Base-by-base conservation (phyloP, 2,888 invertebrate species). In the Hofmannophila pseudospretella region DNA sequence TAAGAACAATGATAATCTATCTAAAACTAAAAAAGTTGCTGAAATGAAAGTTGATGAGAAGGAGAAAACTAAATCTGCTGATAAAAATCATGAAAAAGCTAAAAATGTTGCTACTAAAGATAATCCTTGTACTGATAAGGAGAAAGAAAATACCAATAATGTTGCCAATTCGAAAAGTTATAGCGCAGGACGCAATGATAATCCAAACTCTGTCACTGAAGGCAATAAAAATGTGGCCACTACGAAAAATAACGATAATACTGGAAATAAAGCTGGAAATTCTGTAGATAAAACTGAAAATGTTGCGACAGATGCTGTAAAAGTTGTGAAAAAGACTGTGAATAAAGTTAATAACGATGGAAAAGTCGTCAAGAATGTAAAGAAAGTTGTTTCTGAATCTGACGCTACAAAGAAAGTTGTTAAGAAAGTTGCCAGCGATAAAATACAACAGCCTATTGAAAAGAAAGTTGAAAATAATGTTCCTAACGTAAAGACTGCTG, bases 371-470 rank as follows among this genome's bases (percentile, higher is more conserved):
- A 23, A 16, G 9, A 19, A 32, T 2, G 19, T 27, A 2, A 29
- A 35, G 7, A 35, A 29, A 35, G 11, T 9, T 22, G 22, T 10
- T 29, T 2, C 19, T 12, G 9, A n/a, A 11, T 8, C 30, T 2
- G 13, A 25, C 20, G 22, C 8, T 11, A 34, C 26, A 8, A 44
- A 45, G 7, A 41, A 32, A 33, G 26, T 4, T 14, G 11, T 27
- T 30, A 39, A 40, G 32, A 47, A 48, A 25, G n/a, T n/a, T 13
- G 39, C 22, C 12, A 16, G 10, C 30, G 42, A 46, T 41, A 37
- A 1, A 14, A 1, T 16, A 3, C 33, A 34, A 35, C 23, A 44
- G 14, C 20, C 11, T 19, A 30, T n/a, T 13, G 11, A 14, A 14
- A 25, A 26, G 10, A 27, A 8, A 30, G n/a, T 13, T 5, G 22